Conservation (phyloP, 2,113 vertebrate species). For the Callocephalon fimbriatum region DNA sequence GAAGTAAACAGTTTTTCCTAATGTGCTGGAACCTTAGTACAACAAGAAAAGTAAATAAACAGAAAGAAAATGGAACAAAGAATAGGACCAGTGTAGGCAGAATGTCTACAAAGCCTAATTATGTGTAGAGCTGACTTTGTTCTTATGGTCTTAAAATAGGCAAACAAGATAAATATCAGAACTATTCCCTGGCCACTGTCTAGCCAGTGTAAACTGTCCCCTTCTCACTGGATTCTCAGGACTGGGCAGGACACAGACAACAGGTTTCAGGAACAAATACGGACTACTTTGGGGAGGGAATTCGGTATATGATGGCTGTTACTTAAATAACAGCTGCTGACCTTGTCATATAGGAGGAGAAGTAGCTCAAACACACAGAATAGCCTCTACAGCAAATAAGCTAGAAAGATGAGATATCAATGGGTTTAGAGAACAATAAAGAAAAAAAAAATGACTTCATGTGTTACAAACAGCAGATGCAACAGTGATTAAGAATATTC, state of each 20-base stretch:
- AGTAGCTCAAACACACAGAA: not conserved
- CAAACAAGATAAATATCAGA: not conserved
- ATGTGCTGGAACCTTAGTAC: not conserved
- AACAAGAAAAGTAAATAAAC: not conserved
- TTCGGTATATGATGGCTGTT: not conserved
- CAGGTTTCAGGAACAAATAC: not conserved
- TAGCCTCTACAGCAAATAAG: not conserved
- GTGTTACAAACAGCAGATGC: not conserved
- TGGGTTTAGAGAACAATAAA: not conserved
- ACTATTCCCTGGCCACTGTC: not conserved
- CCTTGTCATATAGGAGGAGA: not conserved
- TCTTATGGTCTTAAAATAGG: not conserved
- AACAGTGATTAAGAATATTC: not conserved
- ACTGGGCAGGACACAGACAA: not conserved
- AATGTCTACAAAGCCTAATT: not conserved
- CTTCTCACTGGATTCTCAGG: not conserved
- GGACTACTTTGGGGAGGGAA: not conserved
- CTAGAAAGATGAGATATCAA: not conserved
- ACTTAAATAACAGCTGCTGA: not conserved
- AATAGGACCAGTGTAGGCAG: not conserved
- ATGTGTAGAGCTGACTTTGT: not conserved
- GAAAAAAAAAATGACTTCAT: not conserved
- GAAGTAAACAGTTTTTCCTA: not conserved
- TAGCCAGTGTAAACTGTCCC: not conserved
- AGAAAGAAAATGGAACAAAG: not conserved